Evolutionary conservation across 2,797 vertebrate genomes (phyloP).

Genomic region (Nyctibius grandis): DNA sequence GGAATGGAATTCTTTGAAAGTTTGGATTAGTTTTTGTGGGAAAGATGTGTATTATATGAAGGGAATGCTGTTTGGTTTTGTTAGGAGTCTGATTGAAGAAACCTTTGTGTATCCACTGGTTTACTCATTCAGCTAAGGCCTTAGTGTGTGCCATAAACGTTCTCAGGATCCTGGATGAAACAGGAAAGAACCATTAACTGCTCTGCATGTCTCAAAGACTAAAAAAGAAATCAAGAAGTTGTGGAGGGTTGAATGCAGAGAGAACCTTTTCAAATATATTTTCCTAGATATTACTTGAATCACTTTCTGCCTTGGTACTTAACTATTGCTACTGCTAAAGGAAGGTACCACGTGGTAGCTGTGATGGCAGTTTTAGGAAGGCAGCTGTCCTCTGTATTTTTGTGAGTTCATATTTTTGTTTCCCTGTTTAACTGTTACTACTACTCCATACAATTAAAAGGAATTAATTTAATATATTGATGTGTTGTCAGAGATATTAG

Average conservation of each 20-base stretch:
- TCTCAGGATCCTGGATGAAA: neutral
- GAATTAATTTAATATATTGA: neutral
- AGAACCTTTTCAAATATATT: neutral
- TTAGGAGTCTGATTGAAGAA: neutral
- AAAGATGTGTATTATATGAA: neutral
- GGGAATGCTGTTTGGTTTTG: neutral
- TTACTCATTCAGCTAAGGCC: neutral
- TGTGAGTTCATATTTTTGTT: neutral
- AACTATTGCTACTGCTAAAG: neutral
- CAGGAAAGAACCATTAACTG: neutral
- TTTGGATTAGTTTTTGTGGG: neutral
- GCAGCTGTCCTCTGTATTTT: neutral
- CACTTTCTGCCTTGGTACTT: neutral
- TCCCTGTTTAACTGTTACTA: neutral
- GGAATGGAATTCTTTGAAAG: neutral
- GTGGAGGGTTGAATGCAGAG: neutral
- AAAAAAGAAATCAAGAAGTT: neutral
- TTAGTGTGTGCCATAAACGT: neutral
- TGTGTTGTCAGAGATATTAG: neutral
- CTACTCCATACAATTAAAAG: neutral
- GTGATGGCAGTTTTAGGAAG: neutral
- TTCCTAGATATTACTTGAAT: neutral
- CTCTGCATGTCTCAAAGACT: neutral
- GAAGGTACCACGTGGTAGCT: neutral
- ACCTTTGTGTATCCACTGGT: neutral